Conservation (phyloP, 2,888 invertebrate genomes). For the Oasisia sp. region DNA sequence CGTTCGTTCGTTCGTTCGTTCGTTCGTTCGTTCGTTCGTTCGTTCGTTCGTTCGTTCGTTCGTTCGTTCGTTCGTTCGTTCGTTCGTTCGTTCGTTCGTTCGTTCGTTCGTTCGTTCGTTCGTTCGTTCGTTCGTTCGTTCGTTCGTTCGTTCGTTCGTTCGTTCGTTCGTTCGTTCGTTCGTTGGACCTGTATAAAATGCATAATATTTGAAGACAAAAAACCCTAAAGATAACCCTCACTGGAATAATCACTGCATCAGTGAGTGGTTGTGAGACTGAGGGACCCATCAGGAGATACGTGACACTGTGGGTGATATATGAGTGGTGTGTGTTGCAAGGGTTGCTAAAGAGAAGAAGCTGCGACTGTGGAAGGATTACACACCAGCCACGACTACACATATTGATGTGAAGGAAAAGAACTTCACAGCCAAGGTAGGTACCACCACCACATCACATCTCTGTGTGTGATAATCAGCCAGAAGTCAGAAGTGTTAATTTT, state of each 20-base stretch:
- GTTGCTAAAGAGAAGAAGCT: slow-evolving; percentile 86
- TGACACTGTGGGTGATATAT: background rate
- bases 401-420: slow-evolving; percentile 59
- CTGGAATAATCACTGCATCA: background rate
- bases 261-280: background rate
- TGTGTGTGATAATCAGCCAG: background rate
- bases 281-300: background rate
- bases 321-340: slow-evolving; percentile 46
- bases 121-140: no score
- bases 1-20: background rate
- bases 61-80: no score
- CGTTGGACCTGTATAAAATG: background rate
- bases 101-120: no score
- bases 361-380: slow-evolving; percentile 92
- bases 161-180: no score
- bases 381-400: slow-evolving; percentile 61
- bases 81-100: no score
- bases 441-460: background rate
- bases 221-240: background rate
- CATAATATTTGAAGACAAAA: background rate
- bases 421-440: slow-evolving; percentile 58
- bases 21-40: no score
- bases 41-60: no score
- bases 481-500: background rate
- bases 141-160: no score